phyloP scores from a whole-genome alignment of 2,888 invertebrate genomes.

The Augochlorella aurata region DNA sequence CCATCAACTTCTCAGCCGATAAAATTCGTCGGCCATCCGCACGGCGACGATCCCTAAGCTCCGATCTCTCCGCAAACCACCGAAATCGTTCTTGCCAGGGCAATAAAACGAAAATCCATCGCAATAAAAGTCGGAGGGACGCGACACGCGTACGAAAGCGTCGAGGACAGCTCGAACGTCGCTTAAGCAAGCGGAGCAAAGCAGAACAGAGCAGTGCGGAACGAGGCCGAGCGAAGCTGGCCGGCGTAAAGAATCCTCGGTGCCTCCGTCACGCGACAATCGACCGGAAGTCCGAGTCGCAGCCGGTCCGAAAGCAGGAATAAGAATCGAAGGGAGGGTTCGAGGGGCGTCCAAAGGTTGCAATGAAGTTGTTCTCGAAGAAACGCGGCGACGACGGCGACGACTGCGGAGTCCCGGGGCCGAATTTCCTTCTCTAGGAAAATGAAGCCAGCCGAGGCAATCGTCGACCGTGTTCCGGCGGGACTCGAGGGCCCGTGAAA shows the following conservation, averaged over 20 bases:
- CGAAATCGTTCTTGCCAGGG: not conserved
- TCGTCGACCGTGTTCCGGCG: slow-evolving; percentile 38
- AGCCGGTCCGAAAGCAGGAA: not conserved
- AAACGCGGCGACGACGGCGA: not conserved
- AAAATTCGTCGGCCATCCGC: not conserved
- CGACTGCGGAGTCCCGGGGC: slow-evolving; percentile 50
- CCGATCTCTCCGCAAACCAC: not conserved
- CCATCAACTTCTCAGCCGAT: not conserved
- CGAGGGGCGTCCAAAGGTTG: not conserved
- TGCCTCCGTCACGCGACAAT: not conserved
- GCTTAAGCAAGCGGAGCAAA: not conserved
- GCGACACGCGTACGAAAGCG: not conserved
- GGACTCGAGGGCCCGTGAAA: slow-evolving; percentile 54
- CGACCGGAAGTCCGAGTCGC: slow-evolving; percentile 3
- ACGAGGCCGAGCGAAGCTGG: not conserved
- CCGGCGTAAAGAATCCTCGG: not conserved
- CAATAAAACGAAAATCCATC: not conserved
- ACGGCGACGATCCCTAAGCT: not conserved
- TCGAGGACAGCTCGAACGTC: not conserved
- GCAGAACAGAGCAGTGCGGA: not conserved
- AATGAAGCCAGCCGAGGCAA: slow-evolving; percentile 52
- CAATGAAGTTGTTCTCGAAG: slow-evolving; percentile 35
- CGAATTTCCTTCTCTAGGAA: slow-evolving; percentile 28
- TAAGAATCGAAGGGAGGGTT: not conserved
- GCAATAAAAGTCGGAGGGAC: not conserved